Base-by-base conservation (phyloP, 2,888 invertebrate genomes). In the Chloromyia formosa region DNA sequence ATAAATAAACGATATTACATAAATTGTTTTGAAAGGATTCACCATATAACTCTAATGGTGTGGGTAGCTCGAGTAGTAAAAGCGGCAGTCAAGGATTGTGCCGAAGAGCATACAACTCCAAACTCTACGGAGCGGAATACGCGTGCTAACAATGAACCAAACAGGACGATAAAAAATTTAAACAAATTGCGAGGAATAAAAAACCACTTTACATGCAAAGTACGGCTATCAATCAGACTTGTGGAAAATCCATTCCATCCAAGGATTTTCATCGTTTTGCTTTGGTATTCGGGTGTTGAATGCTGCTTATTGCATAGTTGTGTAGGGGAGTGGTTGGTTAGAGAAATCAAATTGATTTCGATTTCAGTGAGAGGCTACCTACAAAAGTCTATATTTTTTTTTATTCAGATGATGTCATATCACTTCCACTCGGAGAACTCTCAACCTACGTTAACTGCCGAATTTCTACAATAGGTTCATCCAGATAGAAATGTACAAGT, bases 161-260 rank as follows among this genome's bases (percentile, higher is more conserved):
- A 71, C 14, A 42, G 56, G 40, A 56, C 9, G 58, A 58, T 71
- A 71, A 71, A 71, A 71, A 71, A 71, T 71, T 71, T 71, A 71
- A 71, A 71, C 71, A 71, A 71, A 71, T 71, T 71, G 71, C 56
- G 58, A 71, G 58, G 58, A 56, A 71, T 71, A 71, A 71, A 71
- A 71, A 71, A 71, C 58, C 58, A 71, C 71, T 71, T 71, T 71
- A 71, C 71, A 71, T 71, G 71, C 71, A 71, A 71, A 71, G 71
- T 71, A 71, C 71, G 71, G 71, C 71, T 71, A 71, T 71, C 71
- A 71, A 71, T 71, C 71, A 71, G 58, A 71, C 71, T 71, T 71
- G 71, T 40, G 71, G 71, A 58, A 71, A 71, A 71, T 71, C 71
- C 71, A 71, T 71, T 71, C 58, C 42, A 22, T 20, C 58, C 58